phyloP scores from a whole-genome alignment of 1,140 invertebrate genomes.

The Drosophila rufa region DNA sequence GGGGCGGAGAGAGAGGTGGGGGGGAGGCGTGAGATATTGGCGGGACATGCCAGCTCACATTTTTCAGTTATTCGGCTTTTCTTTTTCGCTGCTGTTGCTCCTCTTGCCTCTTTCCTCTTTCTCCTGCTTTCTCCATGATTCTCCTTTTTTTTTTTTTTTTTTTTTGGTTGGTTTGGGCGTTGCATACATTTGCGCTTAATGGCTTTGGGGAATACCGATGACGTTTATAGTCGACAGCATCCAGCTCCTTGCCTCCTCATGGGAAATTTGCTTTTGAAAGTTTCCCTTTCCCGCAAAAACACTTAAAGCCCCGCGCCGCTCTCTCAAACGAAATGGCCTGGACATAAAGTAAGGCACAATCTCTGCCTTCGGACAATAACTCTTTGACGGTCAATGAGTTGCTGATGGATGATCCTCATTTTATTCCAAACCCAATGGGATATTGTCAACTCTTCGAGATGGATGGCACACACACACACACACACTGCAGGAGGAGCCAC shows the following conservation, averaged over 20 bases:
- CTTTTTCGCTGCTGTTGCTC: not conserved
- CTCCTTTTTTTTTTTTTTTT: not conserved
- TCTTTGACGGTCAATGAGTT: constrained; percentile 68
- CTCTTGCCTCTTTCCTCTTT: constrained; percentile 20
- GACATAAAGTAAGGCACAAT: constrained; percentile 19
- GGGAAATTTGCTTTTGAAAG: constrained; percentile 81
- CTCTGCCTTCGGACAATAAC: constrained; percentile 63
- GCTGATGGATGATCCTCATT: constrained; percentile 61
- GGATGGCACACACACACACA: constrained; percentile 5
- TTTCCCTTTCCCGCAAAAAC: constrained; percentile 45
- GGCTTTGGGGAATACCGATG: constrained; percentile 82
- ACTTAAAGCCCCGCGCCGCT: constrained; percentile 54
- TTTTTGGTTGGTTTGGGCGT: constrained; percentile 56
- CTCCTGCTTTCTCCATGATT: constrained; percentile 6
- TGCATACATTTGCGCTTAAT: constrained; percentile 83
- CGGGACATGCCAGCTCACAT: constrained; percentile 63
- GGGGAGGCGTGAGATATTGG: constrained; percentile 31
- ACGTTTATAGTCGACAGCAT: constrained; percentile 77
- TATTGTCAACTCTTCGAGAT: constrained; percentile 26
- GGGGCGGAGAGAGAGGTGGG: not conserved
- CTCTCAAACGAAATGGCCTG: constrained; percentile 28
- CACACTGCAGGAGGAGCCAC: not conserved
- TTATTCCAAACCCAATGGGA: constrained; percentile 7
- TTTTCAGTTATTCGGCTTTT: constrained; percentile 71
- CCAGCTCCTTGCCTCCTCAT: constrained; percentile 58